Percentiles rank a stretch among this genome's conserved stretches.
Evolutionary conservation across 2,797 vertebrate genomes (phyloP).

Genomic region (Gorsachius magnificus): DNA sequence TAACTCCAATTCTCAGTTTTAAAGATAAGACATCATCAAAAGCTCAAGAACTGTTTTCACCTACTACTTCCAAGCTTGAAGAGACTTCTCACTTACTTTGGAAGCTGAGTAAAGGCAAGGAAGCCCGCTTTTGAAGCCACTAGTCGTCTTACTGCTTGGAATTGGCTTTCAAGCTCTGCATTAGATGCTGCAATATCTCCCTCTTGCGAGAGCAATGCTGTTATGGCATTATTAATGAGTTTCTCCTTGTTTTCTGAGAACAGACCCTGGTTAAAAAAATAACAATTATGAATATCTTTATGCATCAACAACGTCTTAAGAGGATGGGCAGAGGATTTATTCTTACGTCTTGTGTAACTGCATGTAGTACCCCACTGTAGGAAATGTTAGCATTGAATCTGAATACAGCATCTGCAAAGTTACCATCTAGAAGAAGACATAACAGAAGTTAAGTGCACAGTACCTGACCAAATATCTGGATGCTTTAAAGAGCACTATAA

Average conservation of each 20-base stretch:
- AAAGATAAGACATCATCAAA: neutral
- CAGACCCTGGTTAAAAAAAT: conserved; percentile 83
- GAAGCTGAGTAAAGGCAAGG: conserved; percentile 97
- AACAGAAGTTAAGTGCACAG: neutral
- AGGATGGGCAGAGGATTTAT: neutral
- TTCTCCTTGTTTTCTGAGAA: conserved; percentile 99
- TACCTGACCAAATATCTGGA: neutral
- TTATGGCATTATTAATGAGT: conserved; percentile 96
- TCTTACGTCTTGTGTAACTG: conserved; percentile 98
- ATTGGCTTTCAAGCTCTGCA: conserved; percentile 95
- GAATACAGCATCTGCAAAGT: conserved; percentile 96
- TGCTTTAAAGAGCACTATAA: neutral
- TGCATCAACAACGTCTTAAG: neutral
- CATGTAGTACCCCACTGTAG: conserved; percentile 97
- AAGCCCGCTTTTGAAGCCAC: conserved; percentile 99
- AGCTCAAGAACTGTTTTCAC: neutral
- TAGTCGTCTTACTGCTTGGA: conserved; percentile 94
- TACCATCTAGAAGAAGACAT: conserved; percentile 83
- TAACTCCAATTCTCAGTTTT: neutral
- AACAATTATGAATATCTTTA: neutral
- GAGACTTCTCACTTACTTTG: conserved; percentile 83
- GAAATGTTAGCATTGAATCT: conserved; percentile 98
- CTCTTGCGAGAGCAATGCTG: conserved; percentile 94
- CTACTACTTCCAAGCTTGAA: neutral
- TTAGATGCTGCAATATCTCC: conserved; percentile 86